Evolutionary conservation across 1,140 invertebrate species (phyloP).

Genomic region (Anastrepha ludens): DNA sequence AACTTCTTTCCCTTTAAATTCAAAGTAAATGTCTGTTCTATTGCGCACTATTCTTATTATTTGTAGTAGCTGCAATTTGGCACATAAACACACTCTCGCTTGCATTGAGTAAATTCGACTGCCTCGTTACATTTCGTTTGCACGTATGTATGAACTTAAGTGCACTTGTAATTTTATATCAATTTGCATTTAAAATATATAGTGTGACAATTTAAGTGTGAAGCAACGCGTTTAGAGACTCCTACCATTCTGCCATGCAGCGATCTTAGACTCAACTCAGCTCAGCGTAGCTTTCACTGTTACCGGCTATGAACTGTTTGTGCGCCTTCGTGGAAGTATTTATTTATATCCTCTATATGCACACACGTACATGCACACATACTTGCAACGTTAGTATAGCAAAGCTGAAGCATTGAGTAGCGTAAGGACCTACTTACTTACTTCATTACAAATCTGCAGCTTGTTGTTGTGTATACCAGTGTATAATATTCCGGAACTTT

Average conservation of each 20-base stretch:
- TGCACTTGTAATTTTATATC: constrained; percentile 46
- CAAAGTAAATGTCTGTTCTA: too few relatives aligned
- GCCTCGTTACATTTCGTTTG: too few relatives aligned
- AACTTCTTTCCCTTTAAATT: too few relatives aligned
- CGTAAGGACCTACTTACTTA: too few relatives aligned
- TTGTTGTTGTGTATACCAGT: too few relatives aligned
- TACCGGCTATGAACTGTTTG: neutral
- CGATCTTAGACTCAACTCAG: neutral
- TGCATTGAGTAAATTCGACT: too few relatives aligned
- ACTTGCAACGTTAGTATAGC: neutral
- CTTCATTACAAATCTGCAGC: too few relatives aligned
- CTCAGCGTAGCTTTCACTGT: constrained; percentile 36
- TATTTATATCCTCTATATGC: neutral
- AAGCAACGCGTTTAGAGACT: constrained; percentile 30
- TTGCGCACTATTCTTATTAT: too few relatives aligned
- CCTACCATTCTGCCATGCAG: neutral
- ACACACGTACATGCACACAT: neutral
- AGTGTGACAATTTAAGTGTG: constrained; percentile 38
- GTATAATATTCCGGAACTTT: neutral
- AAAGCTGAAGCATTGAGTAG: neutral
- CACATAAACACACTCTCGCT: neutral
- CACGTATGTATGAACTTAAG: neutral
- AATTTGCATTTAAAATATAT: constrained; percentile 46
- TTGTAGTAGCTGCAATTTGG: too few relatives aligned
- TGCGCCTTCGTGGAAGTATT: neutral